Base-by-base conservation (phyloP, 2,113 vertebrate genomes). In the Suncus etruscus region DNA sequence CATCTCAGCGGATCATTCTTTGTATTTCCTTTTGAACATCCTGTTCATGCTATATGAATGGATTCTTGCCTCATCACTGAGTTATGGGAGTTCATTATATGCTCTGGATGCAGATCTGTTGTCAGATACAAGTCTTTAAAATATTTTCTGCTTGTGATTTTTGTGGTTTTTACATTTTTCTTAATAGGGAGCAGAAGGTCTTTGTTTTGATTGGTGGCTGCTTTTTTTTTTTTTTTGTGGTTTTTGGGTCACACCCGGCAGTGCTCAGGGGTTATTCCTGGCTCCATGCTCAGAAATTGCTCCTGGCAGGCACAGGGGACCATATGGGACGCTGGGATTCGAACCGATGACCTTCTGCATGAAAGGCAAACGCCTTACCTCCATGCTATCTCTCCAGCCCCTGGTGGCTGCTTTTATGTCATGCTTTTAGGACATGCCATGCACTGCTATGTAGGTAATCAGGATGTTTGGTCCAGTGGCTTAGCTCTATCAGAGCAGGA, bases 381-480 rank as follows among this genome's bases (percentile, higher is more conserved):
- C n/a, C n/a, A n/a, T n/a, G n/a, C n/a, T n/a, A n/a, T n/a, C n/a
- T n/a, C 50, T 51, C 50, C 50, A 51, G 50, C 50, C 50, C 61
- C 22, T 10, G 22, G 51, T 29, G 24, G n/a, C 31, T 8, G 66
- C 3, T 74, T 39, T 24, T 27, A 16, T 58, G n/a, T 58, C 45
- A 10, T 47, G 9, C 48, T 79, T 89, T 73, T 25, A 54, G 58
- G 83, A 24, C 31, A 3, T 2, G 11, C 24, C 8, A 0, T 0
- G 0, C 0, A 2, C 69, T 54, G 72, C 12, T 12, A 0, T 27
- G 48, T 31, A 32, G 63, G 61, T 16, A 11, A 61, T 22, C 32
- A 51, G 61, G 63, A 0, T 12, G 1, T 50, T 58, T 61, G 51
- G 24, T 50, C 39, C 22, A 1, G 8, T 14, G n/a, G 58, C 8